Percentiles rank a stretch among this genome's conserved stretches.
Conservation (phyloP, 2,888 invertebrate species). For the Labia minor region DNA sequence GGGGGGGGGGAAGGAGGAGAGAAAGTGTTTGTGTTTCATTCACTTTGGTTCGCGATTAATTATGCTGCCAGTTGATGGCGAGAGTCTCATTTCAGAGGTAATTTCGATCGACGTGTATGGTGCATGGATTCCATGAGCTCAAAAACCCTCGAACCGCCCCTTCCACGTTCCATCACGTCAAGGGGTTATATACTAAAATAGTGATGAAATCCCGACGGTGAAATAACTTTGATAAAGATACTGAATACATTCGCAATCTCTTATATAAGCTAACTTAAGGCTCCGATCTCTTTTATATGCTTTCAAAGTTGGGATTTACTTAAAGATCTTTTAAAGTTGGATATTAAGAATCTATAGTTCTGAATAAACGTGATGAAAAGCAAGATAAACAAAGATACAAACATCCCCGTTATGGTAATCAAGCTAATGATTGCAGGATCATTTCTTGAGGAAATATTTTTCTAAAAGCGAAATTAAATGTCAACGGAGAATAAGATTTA, state of each 20-base stretch:
- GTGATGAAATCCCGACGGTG: constrained; percentile 13
- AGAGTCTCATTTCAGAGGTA: constrained; percentile 2
- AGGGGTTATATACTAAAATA: neutral
- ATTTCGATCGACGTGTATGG: constrained; percentile 1
- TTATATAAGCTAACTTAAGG: constrained; percentile 13
- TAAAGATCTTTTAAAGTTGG: constrained; percentile 8
- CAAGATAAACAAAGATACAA: constrained; percentile 5
- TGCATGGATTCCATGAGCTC: no score
- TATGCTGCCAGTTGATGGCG: constrained; percentile 1
- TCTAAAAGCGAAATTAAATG: neutral
- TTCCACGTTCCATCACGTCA: neutral
- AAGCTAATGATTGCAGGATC: neutral
- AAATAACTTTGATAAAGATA: constrained; percentile 13
- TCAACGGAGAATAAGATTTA: constrained; percentile 7
- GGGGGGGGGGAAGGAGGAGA: no score
- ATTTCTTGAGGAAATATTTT: neutral
- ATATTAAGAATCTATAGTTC: constrained; percentile 6
- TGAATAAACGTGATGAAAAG: constrained; percentile 7
- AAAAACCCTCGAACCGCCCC: neutral
- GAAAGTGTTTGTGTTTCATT: constrained; percentile 13
- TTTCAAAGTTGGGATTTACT: constrained; percentile 8
- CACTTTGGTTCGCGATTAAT: neutral
- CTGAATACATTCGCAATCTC: constrained; percentile 5
- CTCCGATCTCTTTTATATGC: neutral
- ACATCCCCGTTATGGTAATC: neutral